phyloP scores from a whole-genome alignment of 2,797 vertebrate species.

The Pseudochirops cupreus region DNA sequence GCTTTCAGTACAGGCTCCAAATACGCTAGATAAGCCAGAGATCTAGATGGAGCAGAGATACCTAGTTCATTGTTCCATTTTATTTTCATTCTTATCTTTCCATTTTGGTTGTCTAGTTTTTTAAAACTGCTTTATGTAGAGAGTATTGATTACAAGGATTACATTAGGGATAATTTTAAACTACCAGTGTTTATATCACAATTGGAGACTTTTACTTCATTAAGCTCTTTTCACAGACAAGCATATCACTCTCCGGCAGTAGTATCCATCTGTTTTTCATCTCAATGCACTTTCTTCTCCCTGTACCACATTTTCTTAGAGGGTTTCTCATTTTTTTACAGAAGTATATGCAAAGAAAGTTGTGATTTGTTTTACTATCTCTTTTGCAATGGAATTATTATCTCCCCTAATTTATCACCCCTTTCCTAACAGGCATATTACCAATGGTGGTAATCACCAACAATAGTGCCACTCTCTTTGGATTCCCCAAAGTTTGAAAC shows the following conservation, averaged over 20 bases:
- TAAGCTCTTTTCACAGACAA: constrained; percentile 48
- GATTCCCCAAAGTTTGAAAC: background rate
- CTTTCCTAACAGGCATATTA: too few species aligned
- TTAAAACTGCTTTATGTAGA: constrained; percentile 37
- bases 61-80: background rate
- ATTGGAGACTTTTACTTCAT: constrained; percentile 37
- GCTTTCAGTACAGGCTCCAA: constrained; percentile 34
- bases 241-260: constrained; percentile 23
- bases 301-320: constrained; percentile 22
- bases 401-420: background rate
- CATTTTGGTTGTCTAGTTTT: constrained; percentile 59
- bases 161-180: constrained; percentile 55
- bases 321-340: constrained; percentile 15
- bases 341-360: constrained; percentile 28
- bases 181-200: constrained; percentile 53
- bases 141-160: constrained; percentile 51
- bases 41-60: background rate
- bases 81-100: constrained; percentile 42
- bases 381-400: constrained; percentile 24
- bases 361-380: constrained; percentile 44
- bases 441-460: too few species aligned
- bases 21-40: constrained; percentile 39
- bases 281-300: constrained; percentile 37
- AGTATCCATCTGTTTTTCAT: constrained; percentile 59
- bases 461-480: too few species aligned